Evolutionary conservation across 2,888 invertebrate species (phyloP), one percentile per base, ranked within the genome.

Genomic region (Suillia variegata): DNA sequence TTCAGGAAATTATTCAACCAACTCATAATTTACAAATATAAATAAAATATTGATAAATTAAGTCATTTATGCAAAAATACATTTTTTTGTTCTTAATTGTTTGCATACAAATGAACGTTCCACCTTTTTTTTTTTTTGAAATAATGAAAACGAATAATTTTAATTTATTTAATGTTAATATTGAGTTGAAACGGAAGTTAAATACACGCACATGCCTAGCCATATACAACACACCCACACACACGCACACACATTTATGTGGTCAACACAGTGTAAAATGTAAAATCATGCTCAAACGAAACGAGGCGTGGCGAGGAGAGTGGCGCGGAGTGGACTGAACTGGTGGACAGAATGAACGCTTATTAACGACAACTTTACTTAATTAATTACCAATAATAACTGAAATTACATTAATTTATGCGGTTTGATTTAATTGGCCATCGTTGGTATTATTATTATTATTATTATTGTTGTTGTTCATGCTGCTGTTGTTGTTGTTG

Each of bases 381-480:
- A 70, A 73, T 74, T 70, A 74, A 71, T 71, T 64, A 64, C 66
- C 67, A 73, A 71, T 74, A 68, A 74, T 71, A 63, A 53, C n/a
- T 58, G 38, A 62, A 69, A 67, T 66, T 74, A 73, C 69, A 66
- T 66, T 59, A 68, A 65, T 70, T 65, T 65, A 67, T 68, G 73
- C 65, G 62, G 54, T 65, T 67, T 64, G 59, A 62, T 65, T 59
- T 66, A 59, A 67, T 69, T 65, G 56, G 60, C 52, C 58, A 10
- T 55, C 26, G 26, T 54, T 12, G 26, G 8, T 15, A 18, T 53
- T 20, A 13, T 24, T 54, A 45, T 51, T 33, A 8, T 53, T 34
- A 8, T 38, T 53, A 53, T 38, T n/a, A 20, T 34, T 53, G 21
- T 21, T 33, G 38, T 34, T 33, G 38, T n/a, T n/a, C n/a, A n/a